These are phyloP conservation scores for human DNA, from an alignment of 2,113 vertebrate genomes.

Conservation along the genomic window GRCh38 chr1:49296001-49296500, in stretches of 20 bases:
- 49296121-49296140: neutral
- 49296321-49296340: neutral
- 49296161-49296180: neutral
- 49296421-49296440: neutral
- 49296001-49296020: constrained; percentile 31
- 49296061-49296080: constrained; percentile 21
- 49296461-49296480: neutral
- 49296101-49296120: neutral
- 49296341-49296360: constrained; percentile 12
- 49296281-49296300: neutral
- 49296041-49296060: constrained; percentile 41
- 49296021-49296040: constrained; percentile 10
- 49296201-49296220: neutral
- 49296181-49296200: neutral
- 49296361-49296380: neutral
- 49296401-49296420: neutral
- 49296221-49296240: neutral
- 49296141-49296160: neutral
- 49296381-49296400: neutral
- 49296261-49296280: neutral
- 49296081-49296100: constrained; percentile 36
- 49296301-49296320: neutral
- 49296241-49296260: neutral
- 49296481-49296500: constrained; percentile 4
- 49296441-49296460: neutral